Evolutionary conservation across 2,888 invertebrate species (phyloP).

Genomic region (Diplazon laetatorius): DNA sequence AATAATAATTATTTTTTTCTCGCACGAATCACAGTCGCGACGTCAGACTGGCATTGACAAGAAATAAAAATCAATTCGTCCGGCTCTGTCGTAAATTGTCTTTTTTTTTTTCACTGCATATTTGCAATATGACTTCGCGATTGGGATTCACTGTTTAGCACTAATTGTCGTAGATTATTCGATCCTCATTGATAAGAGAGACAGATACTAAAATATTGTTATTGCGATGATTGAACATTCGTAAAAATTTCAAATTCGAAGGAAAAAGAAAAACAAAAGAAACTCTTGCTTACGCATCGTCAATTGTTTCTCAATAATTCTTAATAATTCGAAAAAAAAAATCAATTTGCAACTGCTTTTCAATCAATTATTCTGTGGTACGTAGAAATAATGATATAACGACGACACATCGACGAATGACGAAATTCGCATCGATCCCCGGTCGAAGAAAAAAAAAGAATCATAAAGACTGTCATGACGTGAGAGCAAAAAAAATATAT

Average conservation of each 20-base stretch:
- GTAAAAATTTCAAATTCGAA: conserved; percentile 6
- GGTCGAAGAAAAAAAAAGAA: conserved; percentile 63
- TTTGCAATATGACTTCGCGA: background rate
- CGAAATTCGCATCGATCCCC: conserved; percentile 46
- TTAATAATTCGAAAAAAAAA: too few relatives aligned
- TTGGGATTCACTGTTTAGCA: conserved; percentile 43
- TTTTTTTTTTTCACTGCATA: too few relatives aligned
- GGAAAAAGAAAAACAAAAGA: conserved; percentile 15
- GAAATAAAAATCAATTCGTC: too few relatives aligned
- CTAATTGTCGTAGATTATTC: conserved; percentile 37
- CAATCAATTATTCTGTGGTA: conserved; percentile 23
- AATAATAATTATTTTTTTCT: too few relatives aligned
- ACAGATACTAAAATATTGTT: too few relatives aligned
- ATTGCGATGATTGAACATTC: background rate
- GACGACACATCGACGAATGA: conserved; percentile 28
- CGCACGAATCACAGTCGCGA: conserved; percentile 25
- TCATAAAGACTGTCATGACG: conserved; percentile 64
- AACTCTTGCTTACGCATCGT: background rate
- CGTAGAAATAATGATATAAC: conserved; percentile 6
- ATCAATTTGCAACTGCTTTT: conserved; percentile 19
- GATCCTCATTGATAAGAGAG: background rate
- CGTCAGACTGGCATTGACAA: too few relatives aligned
- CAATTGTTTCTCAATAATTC: background rate
- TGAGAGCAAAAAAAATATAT: too few relatives aligned
- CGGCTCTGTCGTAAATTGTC: too few relatives aligned